Conservation (phyloP, 35 echinoderm and acorn worm genomes). For the Holothuria glaberrima region DNA sequence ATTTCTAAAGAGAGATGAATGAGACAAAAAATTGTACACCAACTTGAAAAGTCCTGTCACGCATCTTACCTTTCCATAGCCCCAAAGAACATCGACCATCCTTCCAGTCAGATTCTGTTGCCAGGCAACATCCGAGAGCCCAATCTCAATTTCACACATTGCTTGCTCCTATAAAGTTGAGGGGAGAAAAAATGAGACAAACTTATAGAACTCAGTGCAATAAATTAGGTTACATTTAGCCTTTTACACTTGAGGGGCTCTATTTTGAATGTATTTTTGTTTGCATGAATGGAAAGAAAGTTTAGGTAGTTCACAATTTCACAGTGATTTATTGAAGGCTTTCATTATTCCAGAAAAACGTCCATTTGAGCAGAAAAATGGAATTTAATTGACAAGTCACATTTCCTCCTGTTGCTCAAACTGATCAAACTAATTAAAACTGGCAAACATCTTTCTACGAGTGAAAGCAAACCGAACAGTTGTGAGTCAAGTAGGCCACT, state of each 20-base stretch:
- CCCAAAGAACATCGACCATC: constrained; percentile 62
- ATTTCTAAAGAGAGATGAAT: no score
- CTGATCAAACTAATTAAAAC: no score
- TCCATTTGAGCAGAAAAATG: no score
- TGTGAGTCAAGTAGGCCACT: no score
- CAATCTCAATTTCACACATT: constrained; percentile 51
- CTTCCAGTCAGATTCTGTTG: constrained; percentile 65
- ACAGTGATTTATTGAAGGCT: no score
- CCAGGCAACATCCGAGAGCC: constrained; percentile 61
- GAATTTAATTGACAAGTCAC: no score
- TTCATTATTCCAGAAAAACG: no score
- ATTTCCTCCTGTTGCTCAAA: no score
- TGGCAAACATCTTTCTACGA: no score
- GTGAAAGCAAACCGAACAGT: no score
- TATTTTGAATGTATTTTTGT: not conserved
- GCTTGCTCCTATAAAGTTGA: constrained; percentile 32
- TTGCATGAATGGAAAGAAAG: not conserved
- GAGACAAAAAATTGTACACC: no score
- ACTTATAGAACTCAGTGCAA: not conserved
- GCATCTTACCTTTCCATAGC: constrained; percentile 59
- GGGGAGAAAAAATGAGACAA: constrained; percentile 11
- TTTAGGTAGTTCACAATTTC: not conserved
- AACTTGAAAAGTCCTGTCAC: not conserved
- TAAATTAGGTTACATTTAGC: constrained; percentile 47
- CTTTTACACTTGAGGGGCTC: not conserved